A percentile compares a stretch with the other conserved stretches of the same genome.
Conservation (phyloP, 2,113 vertebrate genomes). For the Solenodon paradoxus region DNA sequence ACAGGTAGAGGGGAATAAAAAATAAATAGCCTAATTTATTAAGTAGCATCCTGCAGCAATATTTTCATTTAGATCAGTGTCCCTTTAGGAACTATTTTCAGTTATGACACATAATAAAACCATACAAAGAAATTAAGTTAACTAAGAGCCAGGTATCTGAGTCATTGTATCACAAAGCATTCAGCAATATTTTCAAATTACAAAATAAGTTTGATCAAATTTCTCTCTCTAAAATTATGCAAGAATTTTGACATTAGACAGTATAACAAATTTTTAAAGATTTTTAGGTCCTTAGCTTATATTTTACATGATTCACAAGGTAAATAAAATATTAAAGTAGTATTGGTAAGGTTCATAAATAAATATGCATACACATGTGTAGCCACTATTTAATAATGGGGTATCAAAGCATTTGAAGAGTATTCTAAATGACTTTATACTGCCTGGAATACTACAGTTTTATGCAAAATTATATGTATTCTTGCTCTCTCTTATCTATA, state of each 20-base stretch:
- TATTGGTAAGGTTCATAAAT: background rate
- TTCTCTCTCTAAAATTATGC: background rate
- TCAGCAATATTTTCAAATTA: background rate
- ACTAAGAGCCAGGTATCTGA: background rate
- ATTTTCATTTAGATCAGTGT: background rate
- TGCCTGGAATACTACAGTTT: background rate
- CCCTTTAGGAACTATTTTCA: background rate
- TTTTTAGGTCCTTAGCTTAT: background rate
- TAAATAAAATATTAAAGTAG: background rate
- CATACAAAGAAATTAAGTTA: background rate
- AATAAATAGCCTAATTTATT: background rate
- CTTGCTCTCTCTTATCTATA: background rate
- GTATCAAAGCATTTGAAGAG: background rate
- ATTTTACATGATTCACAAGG: background rate
- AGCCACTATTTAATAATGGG: background rate
- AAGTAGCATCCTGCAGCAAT: background rate
- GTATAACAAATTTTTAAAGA: background rate
- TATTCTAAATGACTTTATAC: background rate
- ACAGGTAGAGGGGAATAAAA: background rate
- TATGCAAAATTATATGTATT: background rate
- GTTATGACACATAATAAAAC: background rate
- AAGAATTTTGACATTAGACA: background rate
- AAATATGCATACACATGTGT: background rate
- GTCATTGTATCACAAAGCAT: background rate
- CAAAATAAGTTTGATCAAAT: conserved; percentile 5